Evolutionary conservation across 2,888 invertebrate genomes (phyloP), one percentile per base, ranked within the genome.

Genomic region (Itoplectis maculator): DNA sequence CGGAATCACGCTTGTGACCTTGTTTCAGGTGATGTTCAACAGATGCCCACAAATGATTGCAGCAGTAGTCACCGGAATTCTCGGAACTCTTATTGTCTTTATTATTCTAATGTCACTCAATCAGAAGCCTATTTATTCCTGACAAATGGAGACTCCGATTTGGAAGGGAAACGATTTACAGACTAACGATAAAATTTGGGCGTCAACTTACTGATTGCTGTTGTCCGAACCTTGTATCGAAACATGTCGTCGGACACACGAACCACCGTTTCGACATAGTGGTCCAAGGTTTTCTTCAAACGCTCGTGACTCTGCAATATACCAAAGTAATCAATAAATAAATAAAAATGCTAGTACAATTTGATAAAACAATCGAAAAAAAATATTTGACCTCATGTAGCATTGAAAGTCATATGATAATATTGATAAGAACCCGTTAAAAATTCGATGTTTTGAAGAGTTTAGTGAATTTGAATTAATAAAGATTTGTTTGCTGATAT

Each of bases 161-260:
- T 29, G 20, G 54, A 37, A 7, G 2, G 35, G 9, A 11, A 75
- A 15, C 40, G 29, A n/a, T 51, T 74, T 23, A 54, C 35, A 56
- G 63, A 54, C 11, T 65, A 51, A 23, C 15, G 29, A 65, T 47
- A 49, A 54, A 35, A 49, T 56, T 29, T 4, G 15, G 9, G 20
- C 56, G 49, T 63, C 65, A 65, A 63, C 88, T 86, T 75, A 86
- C 84, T 87, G 68, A 20, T 82, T 80, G 45, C 59, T 47, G 63
- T 81, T 42, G 77, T 82, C 72, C 77, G 83, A 56, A 85, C 70
- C 85, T 89, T 90, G 70, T 89, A 86, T 86, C 93, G 87, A 87
- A 94, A 94, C 94, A 95, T 95, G 88, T 96, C 95, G 81, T 95
- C 94, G 0, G 96, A 96, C 56, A 95, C 95, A 82, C 96, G 94